Conservation (phyloP, 1,140 invertebrate genomes). For the Orius insidiosus region DNA sequence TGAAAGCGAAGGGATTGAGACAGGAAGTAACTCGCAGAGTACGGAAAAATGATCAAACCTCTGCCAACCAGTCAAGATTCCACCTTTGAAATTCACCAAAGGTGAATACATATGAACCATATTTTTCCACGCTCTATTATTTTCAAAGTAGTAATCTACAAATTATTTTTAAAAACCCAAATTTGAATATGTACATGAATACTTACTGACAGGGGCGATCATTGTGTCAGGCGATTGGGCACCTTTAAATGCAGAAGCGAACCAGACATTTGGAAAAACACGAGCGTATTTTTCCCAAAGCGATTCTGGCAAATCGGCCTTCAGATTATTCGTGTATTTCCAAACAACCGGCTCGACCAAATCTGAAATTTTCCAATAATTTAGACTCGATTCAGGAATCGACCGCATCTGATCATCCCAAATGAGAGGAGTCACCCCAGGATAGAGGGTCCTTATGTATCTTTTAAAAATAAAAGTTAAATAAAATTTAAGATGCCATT, state of each 20-base stretch:
- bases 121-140: constrained; percentile 19
- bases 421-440: constrained; percentile 28
- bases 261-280: constrained; percentile 41
- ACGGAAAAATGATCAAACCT: constrained; percentile 49
- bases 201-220: constrained; percentile 27
- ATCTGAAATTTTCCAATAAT: constrained; percentile 27
- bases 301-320: constrained; percentile 4
- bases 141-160: constrained; percentile 16
- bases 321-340: constrained; percentile 19
- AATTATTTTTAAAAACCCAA: not conserved
- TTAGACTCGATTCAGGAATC: constrained; percentile 26
- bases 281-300: constrained; percentile 11
- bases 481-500: not conserved
- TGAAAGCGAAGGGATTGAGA: constrained; percentile 35
- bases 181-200: not conserved
- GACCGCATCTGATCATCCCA: constrained; percentile 51
- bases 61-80: constrained; percentile 20
- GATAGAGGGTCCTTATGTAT: constrained; percentile 24
- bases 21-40: constrained; percentile 45
- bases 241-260: constrained; percentile 45
- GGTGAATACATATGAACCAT: constrained; percentile 11
- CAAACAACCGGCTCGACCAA: constrained; percentile 37
- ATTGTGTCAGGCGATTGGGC: constrained; percentile 31
- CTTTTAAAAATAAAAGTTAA: constrained; percentile 3
- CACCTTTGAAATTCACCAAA: constrained; percentile 14